phyloP scores from a whole-genome alignment of 2,113 vertebrate species.

The Odocoileus virginianus region DNA sequence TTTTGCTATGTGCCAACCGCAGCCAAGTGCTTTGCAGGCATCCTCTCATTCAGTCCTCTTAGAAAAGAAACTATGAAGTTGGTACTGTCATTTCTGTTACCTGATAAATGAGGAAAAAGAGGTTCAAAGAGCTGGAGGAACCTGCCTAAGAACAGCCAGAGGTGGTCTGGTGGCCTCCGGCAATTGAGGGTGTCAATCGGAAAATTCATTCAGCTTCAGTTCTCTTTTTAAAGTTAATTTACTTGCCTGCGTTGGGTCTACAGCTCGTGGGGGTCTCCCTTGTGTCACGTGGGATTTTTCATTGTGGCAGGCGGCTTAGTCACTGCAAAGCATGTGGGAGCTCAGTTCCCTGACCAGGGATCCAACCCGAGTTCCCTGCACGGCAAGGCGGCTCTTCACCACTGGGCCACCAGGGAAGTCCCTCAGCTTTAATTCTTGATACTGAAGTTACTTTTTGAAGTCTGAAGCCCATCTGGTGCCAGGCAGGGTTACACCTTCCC shows the following conservation, averaged over 20 bases:
- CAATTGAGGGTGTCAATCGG: background rate
- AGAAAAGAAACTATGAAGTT: background rate
- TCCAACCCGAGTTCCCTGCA: background rate
- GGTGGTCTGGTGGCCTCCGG: background rate
- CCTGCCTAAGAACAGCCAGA: background rate
- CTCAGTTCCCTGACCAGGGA: background rate
- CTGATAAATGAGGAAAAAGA: background rate
- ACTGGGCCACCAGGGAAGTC: background rate
- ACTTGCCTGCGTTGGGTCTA: background rate
- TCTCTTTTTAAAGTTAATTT: background rate
- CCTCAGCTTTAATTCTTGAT: background rate
- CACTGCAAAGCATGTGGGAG: background rate
- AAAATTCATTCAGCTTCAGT: background rate
- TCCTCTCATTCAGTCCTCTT: background rate
- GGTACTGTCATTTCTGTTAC: background rate
- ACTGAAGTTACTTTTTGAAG: background rate
- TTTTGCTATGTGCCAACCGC: background rate
- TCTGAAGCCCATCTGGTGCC: background rate
- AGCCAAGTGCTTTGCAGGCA: background rate
- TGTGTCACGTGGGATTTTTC: background rate
- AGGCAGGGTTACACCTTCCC: background rate
- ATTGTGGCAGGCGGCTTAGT: background rate
- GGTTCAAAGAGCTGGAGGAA: background rate
- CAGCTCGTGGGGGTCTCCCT: background rate
- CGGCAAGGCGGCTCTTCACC: background rate